Evolutionary conservation across 1,140 invertebrate genomes (phyloP).

Genomic region (Microplitis mediator): DNA sequence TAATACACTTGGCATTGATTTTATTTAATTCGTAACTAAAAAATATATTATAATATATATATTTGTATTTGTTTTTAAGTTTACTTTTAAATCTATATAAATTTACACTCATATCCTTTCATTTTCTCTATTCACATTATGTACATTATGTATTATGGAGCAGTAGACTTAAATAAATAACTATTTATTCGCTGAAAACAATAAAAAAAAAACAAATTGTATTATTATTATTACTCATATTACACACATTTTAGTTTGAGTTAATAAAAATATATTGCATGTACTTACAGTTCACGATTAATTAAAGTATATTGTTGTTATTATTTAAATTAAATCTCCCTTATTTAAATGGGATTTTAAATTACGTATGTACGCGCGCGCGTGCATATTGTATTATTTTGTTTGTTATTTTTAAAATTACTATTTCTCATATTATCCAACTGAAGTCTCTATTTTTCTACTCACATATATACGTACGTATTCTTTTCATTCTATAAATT

Average conservation of each 20-base stretch:
- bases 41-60: neutral
- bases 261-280: no score
- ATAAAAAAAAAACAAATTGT: no score
- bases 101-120: no score
- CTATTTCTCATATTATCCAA: slow-evolving; percentile 31
- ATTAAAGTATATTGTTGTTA: neutral
- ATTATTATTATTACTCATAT: no score
- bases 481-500: slow-evolving; percentile 47
- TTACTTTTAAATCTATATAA: no score
- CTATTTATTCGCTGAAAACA: no score
- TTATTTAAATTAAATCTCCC: neutral
- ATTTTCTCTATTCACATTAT: no score
- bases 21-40: no score
- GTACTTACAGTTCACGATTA: neutral
- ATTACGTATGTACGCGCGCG: neutral
- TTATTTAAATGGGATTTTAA: neutral
- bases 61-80: neutral
- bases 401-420: slow-evolving; percentile 18
- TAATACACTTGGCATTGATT: neutral
- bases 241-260: no score
- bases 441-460: slow-evolving; percentile 49
- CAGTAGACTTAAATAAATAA: no score
- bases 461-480: slow-evolving; percentile 55
- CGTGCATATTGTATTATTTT: neutral
- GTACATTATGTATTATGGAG: no score